Percentiles rank a stretch among this genome's conserved stretches.
These are phyloP conservation scores for Caenorhabditis becei DNA, from an alignment of 2,888 invertebrate species.

Conservation along the genomic window DNA sequence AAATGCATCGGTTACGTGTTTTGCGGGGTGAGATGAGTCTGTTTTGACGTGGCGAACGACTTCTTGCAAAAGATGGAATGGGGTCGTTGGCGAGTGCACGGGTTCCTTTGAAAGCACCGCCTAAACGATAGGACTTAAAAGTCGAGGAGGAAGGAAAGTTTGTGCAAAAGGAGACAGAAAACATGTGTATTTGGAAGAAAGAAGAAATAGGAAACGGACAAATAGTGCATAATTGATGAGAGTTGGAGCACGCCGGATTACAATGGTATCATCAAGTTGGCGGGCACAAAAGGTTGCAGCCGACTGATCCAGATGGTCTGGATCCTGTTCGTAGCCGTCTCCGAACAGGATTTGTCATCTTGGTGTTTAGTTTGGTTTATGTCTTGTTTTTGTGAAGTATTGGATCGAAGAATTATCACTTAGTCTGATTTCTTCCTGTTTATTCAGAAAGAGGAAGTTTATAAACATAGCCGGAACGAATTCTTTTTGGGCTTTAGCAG, in stretches of 20 bases:
- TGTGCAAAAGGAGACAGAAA: conserved; percentile 10
- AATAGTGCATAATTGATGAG: conserved; percentile 56
- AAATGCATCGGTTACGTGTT: not conserved
- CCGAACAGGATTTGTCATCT: not conserved
- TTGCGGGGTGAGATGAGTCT: not conserved
- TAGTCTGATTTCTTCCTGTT: conserved; percentile 16
- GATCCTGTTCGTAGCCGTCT: not conserved
- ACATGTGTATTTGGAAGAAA: conserved; percentile 1
- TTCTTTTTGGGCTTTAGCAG: too few relatives aligned
- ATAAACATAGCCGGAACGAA: too few relatives aligned
- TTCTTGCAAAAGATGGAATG: conserved; percentile 10
- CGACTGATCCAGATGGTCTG: not conserved
- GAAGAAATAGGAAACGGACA: conserved; percentile 7
- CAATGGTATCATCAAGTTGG: conserved; percentile 28
- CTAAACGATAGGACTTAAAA: not conserved
- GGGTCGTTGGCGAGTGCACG: conserved; percentile 29
- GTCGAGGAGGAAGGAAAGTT: not conserved
- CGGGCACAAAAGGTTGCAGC: conserved; percentile 5
- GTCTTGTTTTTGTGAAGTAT: not conserved
- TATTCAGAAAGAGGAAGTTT: conserved; percentile 3
- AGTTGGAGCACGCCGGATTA: conserved; percentile 7
- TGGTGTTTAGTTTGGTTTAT: not conserved
- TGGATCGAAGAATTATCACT: conserved; percentile 14
- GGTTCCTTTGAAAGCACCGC: not conserved
- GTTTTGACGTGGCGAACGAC: not conserved